Conservation (phyloP, 2,113 vertebrate species). For the Chrysochloris asiatica region DNA sequence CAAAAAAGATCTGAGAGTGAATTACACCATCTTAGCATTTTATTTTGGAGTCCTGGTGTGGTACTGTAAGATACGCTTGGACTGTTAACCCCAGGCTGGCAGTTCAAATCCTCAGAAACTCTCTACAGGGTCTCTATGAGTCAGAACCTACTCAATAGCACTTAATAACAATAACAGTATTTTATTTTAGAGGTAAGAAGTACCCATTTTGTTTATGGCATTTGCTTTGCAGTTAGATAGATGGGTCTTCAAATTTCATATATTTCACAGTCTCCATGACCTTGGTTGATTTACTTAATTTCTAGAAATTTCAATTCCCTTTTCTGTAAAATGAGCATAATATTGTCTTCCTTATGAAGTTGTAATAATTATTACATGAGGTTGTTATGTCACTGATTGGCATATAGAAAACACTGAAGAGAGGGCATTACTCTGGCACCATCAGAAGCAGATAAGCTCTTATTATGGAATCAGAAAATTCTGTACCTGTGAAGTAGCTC, state of each 20-base stretch:
- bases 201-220: neutral
- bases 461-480: neutral
- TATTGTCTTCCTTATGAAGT: neutral
- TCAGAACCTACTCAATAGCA: no score
- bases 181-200: neutral
- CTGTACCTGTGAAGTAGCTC: neutral
- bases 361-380: neutral
- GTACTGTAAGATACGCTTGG: no score
- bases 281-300: neutral
- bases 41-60: no score
- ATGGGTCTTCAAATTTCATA: neutral
- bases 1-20: neutral
- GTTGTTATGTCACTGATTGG: neutral
- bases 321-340: neutral
- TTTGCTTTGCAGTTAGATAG: neutral
- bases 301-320: neutral
- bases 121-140: no score
- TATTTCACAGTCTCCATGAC: neutral
- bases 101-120: no score
- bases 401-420: neutral
- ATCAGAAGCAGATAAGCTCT: neutral
- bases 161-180: no score
- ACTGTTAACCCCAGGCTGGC: no score
- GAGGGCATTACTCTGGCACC: neutral
- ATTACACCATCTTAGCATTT: neutral